phyloP scores from a whole-genome alignment of 2,113 vertebrate species.

The Triplophysa rosa region DNA sequence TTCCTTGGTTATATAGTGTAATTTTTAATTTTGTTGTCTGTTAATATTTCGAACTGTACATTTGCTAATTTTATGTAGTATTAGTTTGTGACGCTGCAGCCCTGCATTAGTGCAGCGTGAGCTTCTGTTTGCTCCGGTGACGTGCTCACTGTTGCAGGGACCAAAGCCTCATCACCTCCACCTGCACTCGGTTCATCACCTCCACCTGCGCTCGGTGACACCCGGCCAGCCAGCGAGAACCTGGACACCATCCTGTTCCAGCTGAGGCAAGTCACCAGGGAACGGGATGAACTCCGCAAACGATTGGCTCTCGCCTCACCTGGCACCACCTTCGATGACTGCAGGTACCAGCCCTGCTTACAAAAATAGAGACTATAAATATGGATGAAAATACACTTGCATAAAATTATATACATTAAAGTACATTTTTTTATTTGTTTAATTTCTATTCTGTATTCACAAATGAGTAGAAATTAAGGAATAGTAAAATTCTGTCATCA shows the following conservation, averaged over 20 bases:
- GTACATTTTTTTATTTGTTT: too few species aligned
- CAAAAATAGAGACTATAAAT: not conserved
- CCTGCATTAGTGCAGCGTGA: conserved; percentile 29
- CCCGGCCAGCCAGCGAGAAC: conserved; percentile 85
- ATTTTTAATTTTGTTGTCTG: not conserved
- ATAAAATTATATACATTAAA: too few species aligned
- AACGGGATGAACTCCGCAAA: conserved; percentile 94
- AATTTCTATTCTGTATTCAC: too few species aligned
- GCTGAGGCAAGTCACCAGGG: conserved; percentile 91
- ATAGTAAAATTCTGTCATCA: too few species aligned
- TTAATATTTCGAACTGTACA: not conserved
- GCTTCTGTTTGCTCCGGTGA: conserved; percentile 50
- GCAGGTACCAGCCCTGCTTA: conserved; percentile 77
- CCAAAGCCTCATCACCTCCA: conserved; percentile 90
- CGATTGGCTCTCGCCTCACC: conserved; percentile 90
- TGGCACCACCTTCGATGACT: conserved; percentile 92
- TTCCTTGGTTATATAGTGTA: not conserved
- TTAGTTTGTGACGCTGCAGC: not conserved
- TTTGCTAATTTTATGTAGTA: not conserved
- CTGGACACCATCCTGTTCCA: conserved; percentile 89
- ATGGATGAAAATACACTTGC: too few species aligned
- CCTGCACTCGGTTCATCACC: conserved; percentile 86
- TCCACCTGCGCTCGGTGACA: conserved; percentile 83
- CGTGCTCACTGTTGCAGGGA: conserved; percentile 77
- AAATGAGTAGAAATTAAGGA: too few species aligned